Percentiles rank a stretch among this genome's conserved stretches.
Evolutionary conservation across 2,888 invertebrate species (phyloP).

Genomic region (Resseliella maxima): DNA sequence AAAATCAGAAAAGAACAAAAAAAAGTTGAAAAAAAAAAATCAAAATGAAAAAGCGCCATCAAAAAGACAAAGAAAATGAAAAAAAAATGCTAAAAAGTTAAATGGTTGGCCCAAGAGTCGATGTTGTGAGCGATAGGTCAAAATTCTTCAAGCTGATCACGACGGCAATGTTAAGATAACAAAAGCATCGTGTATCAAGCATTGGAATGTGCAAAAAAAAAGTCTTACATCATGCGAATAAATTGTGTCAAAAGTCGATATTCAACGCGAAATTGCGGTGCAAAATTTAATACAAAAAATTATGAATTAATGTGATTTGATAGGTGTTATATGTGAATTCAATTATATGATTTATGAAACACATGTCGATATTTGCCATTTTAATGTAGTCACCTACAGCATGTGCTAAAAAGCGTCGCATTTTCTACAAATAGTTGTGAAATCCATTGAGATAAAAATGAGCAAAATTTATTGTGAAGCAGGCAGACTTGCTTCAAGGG

Average conservation of each 20-base stretch:
- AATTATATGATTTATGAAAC: constrained; percentile 37
- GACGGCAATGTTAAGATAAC: neutral
- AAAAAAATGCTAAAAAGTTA: neutral
- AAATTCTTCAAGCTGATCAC: constrained; percentile 8
- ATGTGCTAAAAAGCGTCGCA: neutral
- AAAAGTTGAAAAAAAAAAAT: no score
- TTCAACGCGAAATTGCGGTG: no score
- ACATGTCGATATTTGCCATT: neutral
- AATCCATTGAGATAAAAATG: neutral
- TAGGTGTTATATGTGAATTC: neutral
- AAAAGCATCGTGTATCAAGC: neutral
- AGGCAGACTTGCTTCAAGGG: constrained; percentile 2
- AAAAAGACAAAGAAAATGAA: neutral
- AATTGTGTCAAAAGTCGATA: no score
- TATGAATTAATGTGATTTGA: neutral
- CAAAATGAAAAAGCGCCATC: neutral
- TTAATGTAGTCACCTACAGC: neutral
- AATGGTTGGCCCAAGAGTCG: constrained; percentile 16
- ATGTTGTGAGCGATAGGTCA: constrained; percentile 11
- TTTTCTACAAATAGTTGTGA: neutral
- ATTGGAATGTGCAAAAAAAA: neutral
- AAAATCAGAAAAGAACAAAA: no score
- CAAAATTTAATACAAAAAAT: no score
- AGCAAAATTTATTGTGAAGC: no score
- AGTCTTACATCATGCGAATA: neutral